phyloP scores from a whole-genome alignment of 2,888 invertebrate species.

The Melipona bicolor region DNA sequence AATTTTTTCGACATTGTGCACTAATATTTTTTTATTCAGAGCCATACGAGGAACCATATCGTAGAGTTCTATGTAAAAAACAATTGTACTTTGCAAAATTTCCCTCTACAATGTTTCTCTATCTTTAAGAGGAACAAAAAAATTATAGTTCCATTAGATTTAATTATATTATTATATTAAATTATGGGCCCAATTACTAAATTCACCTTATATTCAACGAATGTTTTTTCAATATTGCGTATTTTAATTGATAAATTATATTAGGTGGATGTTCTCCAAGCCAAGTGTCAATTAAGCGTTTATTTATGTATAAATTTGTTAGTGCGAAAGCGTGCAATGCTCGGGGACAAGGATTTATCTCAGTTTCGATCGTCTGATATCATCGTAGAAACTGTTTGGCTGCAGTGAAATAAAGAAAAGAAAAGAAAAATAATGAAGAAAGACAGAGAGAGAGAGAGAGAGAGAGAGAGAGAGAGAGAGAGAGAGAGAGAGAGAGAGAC shows the following conservation, averaged over 20 bases:
- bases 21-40: too few relatives aligned
- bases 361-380: conserved; percentile 20
- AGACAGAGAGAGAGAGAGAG: conserved; percentile 9
- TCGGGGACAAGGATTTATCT: conserved; percentile 11
- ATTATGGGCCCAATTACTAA: too few relatives aligned
- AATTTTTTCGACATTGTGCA: too few relatives aligned
- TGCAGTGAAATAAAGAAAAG: neutral
- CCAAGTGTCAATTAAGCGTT: conserved; percentile 21
- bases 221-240: neutral
- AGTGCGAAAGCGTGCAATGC: neutral
- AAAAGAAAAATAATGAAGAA: neutral
- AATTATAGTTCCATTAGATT: too few relatives aligned
- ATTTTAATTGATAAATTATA: too few relatives aligned
- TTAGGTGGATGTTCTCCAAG: neutral
- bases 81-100: too few relatives aligned
- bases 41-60: too few relatives aligned
- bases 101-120: too few relatives aligned
- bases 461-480: neutral
- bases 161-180: too few relatives aligned
- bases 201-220: neutral
- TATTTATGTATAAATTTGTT: too few relatives aligned
- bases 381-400: neutral
- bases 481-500: conserved; percentile 5
- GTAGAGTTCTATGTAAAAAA: too few relatives aligned
- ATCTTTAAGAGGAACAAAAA: too few relatives aligned